Evolutionary conservation across 2,113 vertebrate species (phyloP).

Genomic region (Lonchura striata): DNA sequence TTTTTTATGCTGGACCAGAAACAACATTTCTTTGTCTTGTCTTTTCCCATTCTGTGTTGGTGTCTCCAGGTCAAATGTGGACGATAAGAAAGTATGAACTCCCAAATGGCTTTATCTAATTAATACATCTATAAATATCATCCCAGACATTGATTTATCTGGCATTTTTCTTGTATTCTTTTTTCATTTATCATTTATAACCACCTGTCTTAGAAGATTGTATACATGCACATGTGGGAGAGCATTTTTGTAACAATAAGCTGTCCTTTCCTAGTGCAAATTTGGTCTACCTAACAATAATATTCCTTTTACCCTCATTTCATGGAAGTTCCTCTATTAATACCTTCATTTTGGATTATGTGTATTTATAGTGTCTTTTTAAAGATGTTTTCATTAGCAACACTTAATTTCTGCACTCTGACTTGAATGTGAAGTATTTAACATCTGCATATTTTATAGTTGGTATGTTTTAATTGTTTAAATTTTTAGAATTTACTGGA

Average conservation of each 20-base stretch:
- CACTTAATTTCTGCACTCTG: not conserved
- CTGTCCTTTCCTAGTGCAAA: not conserved
- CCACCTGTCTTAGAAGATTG: not conserved
- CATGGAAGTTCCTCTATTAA: not conserved
- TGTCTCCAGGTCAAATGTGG: not conserved
- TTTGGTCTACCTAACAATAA: not conserved
- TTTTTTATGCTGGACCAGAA: not conserved
- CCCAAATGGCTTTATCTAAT: not conserved
- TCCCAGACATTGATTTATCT: not conserved
- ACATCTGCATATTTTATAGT: not conserved
- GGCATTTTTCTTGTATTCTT: not conserved
- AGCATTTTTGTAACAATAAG: not conserved
- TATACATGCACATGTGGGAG: not conserved
- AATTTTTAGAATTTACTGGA: constrained; percentile 20
- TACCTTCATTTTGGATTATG: not conserved
- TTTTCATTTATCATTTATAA: not conserved
- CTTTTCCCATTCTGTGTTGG: not conserved
- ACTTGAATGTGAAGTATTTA: not conserved
- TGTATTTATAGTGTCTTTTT: not conserved
- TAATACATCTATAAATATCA: not conserved
- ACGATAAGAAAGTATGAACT: not conserved
- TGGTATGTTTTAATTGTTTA: not conserved
- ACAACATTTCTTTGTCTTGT: not conserved
- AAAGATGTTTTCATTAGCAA: not conserved
- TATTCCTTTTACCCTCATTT: not conserved